phyloP scores from a whole-genome alignment of 1,140 invertebrate species.

The Eriocheir sinensis region DNA sequence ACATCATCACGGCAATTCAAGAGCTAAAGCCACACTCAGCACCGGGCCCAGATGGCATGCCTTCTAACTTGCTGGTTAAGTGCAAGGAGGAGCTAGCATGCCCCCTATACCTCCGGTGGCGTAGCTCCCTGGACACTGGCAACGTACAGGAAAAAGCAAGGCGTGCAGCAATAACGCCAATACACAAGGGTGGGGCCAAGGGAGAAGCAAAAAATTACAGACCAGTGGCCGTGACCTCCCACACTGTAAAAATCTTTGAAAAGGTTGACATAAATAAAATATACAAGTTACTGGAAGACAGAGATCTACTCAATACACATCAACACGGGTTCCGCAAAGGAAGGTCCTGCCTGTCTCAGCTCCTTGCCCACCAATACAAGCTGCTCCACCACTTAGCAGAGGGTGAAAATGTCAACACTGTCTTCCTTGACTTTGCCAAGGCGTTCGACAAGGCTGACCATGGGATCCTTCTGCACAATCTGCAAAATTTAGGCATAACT shows the following conservation, averaged over 20 bases:
- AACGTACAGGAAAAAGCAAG: slow-evolving; percentile 1
- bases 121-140: neutral
- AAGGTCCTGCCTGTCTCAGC: neutral
- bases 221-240: slow-evolving; percentile 25
- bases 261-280: no score
- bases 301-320: no score
- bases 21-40: slow-evolving; percentile 28
- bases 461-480: no score
- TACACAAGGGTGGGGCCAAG: slow-evolving; percentile 4
- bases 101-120: neutral
- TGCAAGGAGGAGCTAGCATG: neutral
- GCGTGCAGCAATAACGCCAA: neutral
- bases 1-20: slow-evolving; percentile 10
- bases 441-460: no score
- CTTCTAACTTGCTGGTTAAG: neutral
- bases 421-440: no score
- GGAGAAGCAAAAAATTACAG: slow-evolving; percentile 37
- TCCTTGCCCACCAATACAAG: no score
- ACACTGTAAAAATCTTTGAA: no score
- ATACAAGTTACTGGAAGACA: no score
- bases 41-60: slow-evolving; percentile 11
- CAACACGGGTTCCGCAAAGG: no score
- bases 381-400: no score
- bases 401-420: no score
- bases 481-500: no score